Base-by-base conservation (phyloP, 2,113 vertebrate genomes). In the Neopipo cinnamomea region DNA sequence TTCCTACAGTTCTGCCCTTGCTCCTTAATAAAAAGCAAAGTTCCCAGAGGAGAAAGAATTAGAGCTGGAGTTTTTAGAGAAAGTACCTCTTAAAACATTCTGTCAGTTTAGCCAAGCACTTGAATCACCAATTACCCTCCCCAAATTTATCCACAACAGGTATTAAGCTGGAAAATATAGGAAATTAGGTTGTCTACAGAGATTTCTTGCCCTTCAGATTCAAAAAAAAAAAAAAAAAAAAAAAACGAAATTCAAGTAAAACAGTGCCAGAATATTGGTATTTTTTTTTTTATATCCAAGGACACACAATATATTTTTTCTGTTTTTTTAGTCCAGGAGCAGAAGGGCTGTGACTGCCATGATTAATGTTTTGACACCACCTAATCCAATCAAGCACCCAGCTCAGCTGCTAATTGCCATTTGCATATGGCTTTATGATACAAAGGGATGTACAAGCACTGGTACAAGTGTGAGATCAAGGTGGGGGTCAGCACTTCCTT, bases 21-120 rank as follows among this genome's bases (percentile, higher is more conserved):
- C 62, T 90, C 55, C 55, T 83, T 90, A 86, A 79, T 83, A 82
- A 92, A 88, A 39, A 71, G 75, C 75, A 88, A 90, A 86, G 71
- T 78, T 94, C 72, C 82, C 0, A 0, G 59, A 2, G 11, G 82
- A 85, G 42, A 44, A 94, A 83, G 82, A 92, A 93, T 94, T 58
- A 92, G 62, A 52, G 77, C 37, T 82, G 49, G 67, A 91, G 50
- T 78, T 93, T 93, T 70, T 28, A 58, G 71, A 83, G 80, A 81
- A 92, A 80, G 55, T 6, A 33, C n/a, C 46, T 94, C 63, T 88
- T 95, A 73, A 93, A 93, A 86, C 55, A 83, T 58, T 76, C 67
- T 73, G 39, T 94, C 88, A 79, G 44, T 75, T 89, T 82, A 88
- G 35, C 62, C 56, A 49, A 94, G 78, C 77, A 47, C 75, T 89